Evolutionary conservation across 2,888 invertebrate genomes (phyloP).

Genomic region (Lapara coniferarum): DNA sequence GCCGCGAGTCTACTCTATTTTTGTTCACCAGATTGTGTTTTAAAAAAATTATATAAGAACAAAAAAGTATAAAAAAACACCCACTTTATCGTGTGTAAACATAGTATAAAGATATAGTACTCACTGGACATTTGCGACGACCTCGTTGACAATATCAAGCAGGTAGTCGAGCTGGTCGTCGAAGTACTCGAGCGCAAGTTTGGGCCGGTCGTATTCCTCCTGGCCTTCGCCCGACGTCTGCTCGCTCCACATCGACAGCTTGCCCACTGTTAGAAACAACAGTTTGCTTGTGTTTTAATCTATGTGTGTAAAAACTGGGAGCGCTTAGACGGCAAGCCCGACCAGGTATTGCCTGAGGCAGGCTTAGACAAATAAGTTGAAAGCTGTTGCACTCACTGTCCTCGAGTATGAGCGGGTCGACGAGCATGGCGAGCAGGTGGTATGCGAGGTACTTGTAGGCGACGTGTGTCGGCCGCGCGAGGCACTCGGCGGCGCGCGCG

Average conservation of each 20-base stretch:
- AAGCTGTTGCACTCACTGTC: conserved; percentile 49
- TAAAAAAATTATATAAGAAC: too few relatives aligned
- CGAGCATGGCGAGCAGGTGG: conserved; percentile 42
- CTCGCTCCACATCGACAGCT: conserved; percentile 47
- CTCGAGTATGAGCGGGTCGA: conserved; percentile 48
- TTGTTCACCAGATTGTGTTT: too few relatives aligned
- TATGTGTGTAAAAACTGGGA: neutral
- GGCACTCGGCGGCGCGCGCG: conserved; percentile 32
- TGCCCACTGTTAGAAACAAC: conserved; percentile 43
- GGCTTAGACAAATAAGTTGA: too few relatives aligned
- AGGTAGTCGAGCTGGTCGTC: conserved; percentile 44
- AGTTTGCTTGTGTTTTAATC: neutral
- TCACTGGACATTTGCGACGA: conserved; percentile 49
- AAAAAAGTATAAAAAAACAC: too few relatives aligned
- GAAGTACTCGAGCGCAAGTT: conserved; percentile 43
- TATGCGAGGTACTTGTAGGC: conserved; percentile 30
- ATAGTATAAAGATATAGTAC: conserved; percentile 26
- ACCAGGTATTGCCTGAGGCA: too few relatives aligned
- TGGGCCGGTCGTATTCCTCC: conserved; percentile 38
- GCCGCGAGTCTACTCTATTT: neutral
- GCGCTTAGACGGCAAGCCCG: too few relatives aligned
- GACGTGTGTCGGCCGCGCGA: conserved; percentile 39
- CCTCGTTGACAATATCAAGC: conserved; percentile 48
- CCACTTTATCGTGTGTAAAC: too few relatives aligned
- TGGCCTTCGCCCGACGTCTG: conserved; percentile 39